Percentiles rank a stretch among this genome's conserved stretches.
Evolutionary conservation across 2,888 invertebrate genomes (phyloP).

Genomic region (Andricus curvator): DNA sequence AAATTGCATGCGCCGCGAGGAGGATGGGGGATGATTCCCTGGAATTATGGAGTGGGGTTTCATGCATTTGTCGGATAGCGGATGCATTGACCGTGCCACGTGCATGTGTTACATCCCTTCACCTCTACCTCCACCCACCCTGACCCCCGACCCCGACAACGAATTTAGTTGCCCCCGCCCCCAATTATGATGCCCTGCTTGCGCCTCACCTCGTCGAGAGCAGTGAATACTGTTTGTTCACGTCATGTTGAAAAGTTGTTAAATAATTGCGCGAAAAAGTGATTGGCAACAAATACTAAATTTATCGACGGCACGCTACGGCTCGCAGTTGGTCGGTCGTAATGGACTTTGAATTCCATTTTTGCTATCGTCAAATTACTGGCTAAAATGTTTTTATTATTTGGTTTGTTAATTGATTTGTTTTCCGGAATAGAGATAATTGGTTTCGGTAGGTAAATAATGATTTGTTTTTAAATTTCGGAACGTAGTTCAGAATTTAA

Average conservation of each 20-base stretch:
- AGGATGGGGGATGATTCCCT: conserved; percentile 40
- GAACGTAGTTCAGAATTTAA: no score
- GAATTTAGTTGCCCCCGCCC: conserved; percentile 52
- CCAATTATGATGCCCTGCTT: conserved; percentile 54
- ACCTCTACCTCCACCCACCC: conserved; percentile 35
- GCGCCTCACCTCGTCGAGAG: conserved; percentile 53
- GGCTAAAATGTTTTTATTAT: neutral
- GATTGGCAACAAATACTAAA: conserved; percentile 70
- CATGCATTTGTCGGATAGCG: conserved; percentile 73
- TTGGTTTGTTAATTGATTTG: neutral
- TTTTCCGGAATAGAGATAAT: neutral
- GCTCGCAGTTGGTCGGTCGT: neutral
- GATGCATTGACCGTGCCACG: conserved; percentile 75
- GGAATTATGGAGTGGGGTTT: conserved; percentile 57
- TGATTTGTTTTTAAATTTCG: no score
- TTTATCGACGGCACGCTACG: conserved; percentile 48
- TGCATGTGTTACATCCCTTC: conserved; percentile 75
- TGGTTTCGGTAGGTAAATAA: no score
- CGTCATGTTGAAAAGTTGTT: conserved; percentile 75
- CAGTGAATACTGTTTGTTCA: conserved; percentile 63
- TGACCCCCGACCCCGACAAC: conserved; percentile 49
- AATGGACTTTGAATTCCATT: conserved; percentile 1
- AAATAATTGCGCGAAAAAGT: conserved; percentile 77
- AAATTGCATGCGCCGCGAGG: conserved; percentile 62
- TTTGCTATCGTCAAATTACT: neutral